phyloP scores from a whole-genome alignment of 2,113 vertebrate genomes.

The Grus americana region DNA sequence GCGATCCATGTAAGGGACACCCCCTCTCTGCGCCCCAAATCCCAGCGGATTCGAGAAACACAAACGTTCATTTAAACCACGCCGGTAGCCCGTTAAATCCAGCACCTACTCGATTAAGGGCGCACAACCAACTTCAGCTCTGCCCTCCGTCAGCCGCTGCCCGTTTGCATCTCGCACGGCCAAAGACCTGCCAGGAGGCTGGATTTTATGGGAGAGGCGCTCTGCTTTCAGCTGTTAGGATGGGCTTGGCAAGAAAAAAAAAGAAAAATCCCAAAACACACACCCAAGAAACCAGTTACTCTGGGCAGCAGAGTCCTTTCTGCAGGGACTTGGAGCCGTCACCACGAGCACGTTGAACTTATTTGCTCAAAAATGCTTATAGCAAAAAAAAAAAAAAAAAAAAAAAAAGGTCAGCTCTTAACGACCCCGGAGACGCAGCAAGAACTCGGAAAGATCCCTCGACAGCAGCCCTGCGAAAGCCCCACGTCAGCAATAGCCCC shows the following conservation, averaged over 20 bases:
- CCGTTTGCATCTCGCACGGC: background rate
- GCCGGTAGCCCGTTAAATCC: background rate
- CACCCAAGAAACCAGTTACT: background rate
- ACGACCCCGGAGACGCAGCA: background rate
- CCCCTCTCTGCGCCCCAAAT: background rate
- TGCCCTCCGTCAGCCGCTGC: background rate
- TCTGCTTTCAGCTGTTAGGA: background rate
- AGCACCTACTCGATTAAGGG: background rate
- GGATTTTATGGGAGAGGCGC: background rate
- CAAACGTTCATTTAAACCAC: background rate
- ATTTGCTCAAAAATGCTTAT: background rate
- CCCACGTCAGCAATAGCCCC: background rate
- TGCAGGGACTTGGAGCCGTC: background rate
- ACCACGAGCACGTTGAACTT: fast-evolving
- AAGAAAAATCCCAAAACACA: background rate
- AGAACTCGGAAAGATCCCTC: background rate
- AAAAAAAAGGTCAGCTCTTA: background rate
- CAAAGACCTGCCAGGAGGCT: background rate
- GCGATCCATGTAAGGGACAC: background rate
- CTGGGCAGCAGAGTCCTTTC: background rate
- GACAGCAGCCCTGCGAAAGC: background rate
- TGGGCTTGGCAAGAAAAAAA: background rate
- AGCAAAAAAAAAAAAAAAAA: background rate
- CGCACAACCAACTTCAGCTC: background rate
- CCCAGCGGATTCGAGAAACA: background rate